Base-by-base conservation (phyloP, 2,797 vertebrate genomes). In the Fistularia tabacaria region DNA sequence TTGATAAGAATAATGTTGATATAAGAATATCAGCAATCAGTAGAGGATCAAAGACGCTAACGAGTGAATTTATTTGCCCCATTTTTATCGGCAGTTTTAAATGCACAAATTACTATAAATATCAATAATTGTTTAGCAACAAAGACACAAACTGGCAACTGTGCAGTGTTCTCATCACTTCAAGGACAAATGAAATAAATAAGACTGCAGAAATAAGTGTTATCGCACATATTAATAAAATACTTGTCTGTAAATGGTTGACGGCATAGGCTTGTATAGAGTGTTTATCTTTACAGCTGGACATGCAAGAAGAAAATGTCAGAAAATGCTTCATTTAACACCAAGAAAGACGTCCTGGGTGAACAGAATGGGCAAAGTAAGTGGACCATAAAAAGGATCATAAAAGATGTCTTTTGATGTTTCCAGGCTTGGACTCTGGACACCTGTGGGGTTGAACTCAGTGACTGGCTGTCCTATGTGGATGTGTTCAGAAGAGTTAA, bases 361-460 rank as follows among this genome's bases (percentile, higher is more conserved):
- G 56, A 77, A 74, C 53, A 71, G 59, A 83, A 67, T 40, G 51
- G 66, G 53, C 72, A 77, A 74, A 79, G 66, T 44, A 68, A 83
- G 69, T 59, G 43, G 64, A 83, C 66, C 82, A 79, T 85, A 72
- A 81, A 76, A 78, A 55, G 70, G 54, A 77, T 71, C 61, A 73
- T 79, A 87, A 76, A 80, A 64, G 58, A 77, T 64, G 61, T 64
- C 71, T 79, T 81, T 83, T 84, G 80, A 86, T 74, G 83, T 83
- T 68, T 80, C 49, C 61, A 51, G 57, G 64, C 59, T 69, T 72
- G 68, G 59, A 59, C 71, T 56, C 66, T 61, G 82, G 83, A 85
- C 84, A 85, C 83, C 82, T 86, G 83, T 78, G 71, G 84, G 74
- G 74, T 64, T 74, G 74, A 83, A 84, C 80, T 54, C 67, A 14